Conservation (phyloP, 2,888 invertebrate species). For the Crematogaster levior region DNA sequence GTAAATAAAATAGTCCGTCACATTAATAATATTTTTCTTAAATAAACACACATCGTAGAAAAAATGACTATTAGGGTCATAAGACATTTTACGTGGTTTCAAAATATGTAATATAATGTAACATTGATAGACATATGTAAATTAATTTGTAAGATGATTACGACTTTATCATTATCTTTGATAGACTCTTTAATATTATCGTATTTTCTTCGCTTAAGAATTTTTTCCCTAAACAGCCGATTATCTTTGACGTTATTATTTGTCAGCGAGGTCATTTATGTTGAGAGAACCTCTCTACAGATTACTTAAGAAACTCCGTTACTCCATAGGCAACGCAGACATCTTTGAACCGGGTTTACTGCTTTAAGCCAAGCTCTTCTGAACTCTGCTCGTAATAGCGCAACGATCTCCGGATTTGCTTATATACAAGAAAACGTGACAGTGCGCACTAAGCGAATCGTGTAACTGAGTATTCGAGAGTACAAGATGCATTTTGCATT, state of each 20-base stretch:
- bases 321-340: background rate
- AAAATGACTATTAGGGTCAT: no score
- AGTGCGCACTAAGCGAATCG: background rate
- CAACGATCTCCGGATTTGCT: conserved; percentile 52
- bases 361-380: conserved; percentile 52
- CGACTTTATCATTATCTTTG: no score
- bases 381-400: conserved; percentile 44
- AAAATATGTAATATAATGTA: no score
- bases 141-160: no score
- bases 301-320: conserved; percentile 5
- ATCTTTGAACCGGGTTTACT: conserved; percentile 35
- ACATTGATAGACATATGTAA: background rate
- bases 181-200: background rate
- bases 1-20: no score
- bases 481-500: background rate
- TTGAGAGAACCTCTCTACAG: background rate
- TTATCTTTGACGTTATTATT: background rate
- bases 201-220: background rate
- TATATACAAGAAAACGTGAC: conserved; percentile 2
- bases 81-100: no score
- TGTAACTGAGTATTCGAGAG: background rate
- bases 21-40: no score
- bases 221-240: background rate
- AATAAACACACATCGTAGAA: no score
- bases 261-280: conserved; percentile 16